phyloP scores from a whole-genome alignment of 2,888 invertebrate genomes.

The Dryomyza anilis region DNA sequence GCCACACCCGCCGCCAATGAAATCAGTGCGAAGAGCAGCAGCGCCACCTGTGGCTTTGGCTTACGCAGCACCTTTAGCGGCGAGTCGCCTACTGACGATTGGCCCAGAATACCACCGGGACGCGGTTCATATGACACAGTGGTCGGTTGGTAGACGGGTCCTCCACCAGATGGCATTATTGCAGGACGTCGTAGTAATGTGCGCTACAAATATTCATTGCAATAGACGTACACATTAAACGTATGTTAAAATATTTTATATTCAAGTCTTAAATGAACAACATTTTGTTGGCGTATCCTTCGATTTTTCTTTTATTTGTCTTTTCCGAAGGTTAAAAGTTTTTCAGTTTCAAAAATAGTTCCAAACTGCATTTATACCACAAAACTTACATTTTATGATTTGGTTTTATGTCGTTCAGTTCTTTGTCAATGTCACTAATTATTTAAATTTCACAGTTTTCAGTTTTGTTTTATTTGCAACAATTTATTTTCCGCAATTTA shows the following conservation, averaged over 20 bases:
- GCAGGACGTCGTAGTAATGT: too few species aligned
- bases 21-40: constrained; percentile 49
- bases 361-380: neutral
- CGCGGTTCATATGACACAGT: constrained; percentile 75
- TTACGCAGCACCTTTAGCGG: constrained; percentile 49
- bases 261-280: too few species aligned
- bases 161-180: constrained; percentile 40
- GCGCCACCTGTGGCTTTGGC: constrained; percentile 47
- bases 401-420: neutral
- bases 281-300: too few species aligned
- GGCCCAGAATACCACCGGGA: constrained; percentile 45
- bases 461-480: neutral
- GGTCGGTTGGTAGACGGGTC: constrained; percentile 77
- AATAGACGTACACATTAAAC: too few species aligned
- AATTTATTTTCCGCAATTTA: neutral
- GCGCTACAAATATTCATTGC: too few species aligned
- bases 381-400: neutral
- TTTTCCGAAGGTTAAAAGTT: constrained; percentile 8
- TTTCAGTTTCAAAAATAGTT: constrained; percentile 2
- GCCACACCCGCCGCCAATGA: constrained; percentile 62
- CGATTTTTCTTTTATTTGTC: too few species aligned
- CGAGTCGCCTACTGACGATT: constrained; percentile 43
- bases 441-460: neutral
- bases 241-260: too few species aligned
- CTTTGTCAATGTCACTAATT: neutral